Conservation (phyloP, 2,797 vertebrate species). For the Esox masquinongy region DNA sequence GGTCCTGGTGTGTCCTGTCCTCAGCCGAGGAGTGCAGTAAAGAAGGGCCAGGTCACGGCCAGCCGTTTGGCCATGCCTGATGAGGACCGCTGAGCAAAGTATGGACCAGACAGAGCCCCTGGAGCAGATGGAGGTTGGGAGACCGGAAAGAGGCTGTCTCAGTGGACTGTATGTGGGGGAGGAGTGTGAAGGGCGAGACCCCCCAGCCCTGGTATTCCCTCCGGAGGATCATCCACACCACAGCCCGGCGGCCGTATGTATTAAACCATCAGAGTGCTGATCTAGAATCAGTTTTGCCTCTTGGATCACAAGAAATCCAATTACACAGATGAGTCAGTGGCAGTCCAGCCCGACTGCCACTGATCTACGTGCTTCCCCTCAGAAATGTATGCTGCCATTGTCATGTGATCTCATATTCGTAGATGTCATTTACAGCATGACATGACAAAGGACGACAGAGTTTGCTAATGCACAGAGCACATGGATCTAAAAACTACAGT, state of each 20-base stretch:
- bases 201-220: not conserved
- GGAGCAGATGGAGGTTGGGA: conserved; percentile 39
- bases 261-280: too few species aligned
- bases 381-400: not conserved
- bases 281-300: too few species aligned
- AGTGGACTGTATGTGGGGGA: conserved; percentile 90
- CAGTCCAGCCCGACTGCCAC: too few species aligned
- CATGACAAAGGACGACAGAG: not conserved
- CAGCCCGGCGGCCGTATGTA: too few species aligned
- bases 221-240: too few species aligned
- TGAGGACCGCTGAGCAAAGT: conserved; percentile 88
- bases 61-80: conserved; percentile 94
- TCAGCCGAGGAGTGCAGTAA: conserved; percentile 96
- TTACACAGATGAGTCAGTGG: too few species aligned
- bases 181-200: conserved; percentile 79
- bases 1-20: not conserved
- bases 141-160: conserved; percentile 72
- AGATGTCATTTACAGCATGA: not conserved
- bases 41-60: conserved; percentile 91
- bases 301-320: too few species aligned
- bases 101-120: conserved; percentile 75
- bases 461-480: not conserved
- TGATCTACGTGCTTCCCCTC: not conserved
- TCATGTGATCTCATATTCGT: not conserved
- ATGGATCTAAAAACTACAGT: not conserved